A percentile compares a stretch with the other conserved stretches of the same genome.
Conservation (phyloP, 2,113 vertebrate species). For the Ameiurus melas region DNA sequence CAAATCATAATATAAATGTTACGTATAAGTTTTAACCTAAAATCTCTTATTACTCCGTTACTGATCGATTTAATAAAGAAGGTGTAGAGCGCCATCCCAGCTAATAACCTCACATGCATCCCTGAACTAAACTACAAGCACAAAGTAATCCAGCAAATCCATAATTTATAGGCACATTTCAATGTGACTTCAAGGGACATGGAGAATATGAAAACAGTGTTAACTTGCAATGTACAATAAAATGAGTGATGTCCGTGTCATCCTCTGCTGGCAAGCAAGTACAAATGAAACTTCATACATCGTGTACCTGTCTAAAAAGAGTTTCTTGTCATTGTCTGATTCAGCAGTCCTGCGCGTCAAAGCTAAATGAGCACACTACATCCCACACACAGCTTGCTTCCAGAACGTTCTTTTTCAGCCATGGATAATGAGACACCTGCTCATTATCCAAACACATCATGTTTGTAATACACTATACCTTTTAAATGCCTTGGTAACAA, state of each 20-base stretch:
- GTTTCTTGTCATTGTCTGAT: background rate
- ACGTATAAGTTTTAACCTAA: background rate
- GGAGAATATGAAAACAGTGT: background rate
- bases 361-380: background rate
- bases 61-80: background rate
- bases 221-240: too few species aligned
- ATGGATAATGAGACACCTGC: slow-evolving; percentile 7
- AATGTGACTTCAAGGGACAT: background rate
- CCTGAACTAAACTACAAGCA: background rate
- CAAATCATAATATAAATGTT: background rate
- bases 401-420: background rate
- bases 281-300: slow-evolving; percentile 29
- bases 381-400: background rate
- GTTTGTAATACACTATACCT: background rate
- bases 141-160: too few species aligned
- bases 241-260: background rate
- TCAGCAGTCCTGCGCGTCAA: background rate
- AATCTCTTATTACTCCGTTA: background rate
- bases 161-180: too few species aligned
- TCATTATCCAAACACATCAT: background rate
- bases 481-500: background rate
- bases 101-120: background rate
- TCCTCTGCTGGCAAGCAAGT: background rate
- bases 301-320: background rate
- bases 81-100: background rate